Evolutionary conservation across 2,888 invertebrate species (phyloP).

Genomic region (Drosophila cyrtoloma): DNA sequence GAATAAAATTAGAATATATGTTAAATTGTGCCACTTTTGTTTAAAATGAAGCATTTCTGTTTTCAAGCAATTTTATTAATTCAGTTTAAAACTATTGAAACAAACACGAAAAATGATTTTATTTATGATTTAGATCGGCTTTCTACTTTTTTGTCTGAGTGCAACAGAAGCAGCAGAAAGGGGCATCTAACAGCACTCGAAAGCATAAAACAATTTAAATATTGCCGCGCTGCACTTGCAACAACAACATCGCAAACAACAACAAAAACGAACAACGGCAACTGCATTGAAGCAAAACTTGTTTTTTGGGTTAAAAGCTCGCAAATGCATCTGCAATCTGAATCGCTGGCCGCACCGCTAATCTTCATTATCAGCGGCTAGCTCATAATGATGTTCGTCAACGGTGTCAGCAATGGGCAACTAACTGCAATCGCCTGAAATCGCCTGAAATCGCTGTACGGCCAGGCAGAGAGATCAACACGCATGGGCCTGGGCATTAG

Average conservation of each 20-base stretch:
- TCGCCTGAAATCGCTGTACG: conserved; percentile 40
- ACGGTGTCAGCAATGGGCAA: conserved; percentile 81
- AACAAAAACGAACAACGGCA: conserved; percentile 30
- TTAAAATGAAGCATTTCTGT: background rate
- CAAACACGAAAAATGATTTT: rapidly evolving
- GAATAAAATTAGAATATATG: rapidly evolving
- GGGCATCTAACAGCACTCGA: conserved; percentile 69
- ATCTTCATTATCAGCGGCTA: conserved; percentile 70
- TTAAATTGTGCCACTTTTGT: background rate
- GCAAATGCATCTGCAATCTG: conserved; percentile 80
- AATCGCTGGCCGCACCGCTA: conserved; percentile 68
- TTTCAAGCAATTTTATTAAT: background rate
- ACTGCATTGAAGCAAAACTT: conserved; percentile 50
- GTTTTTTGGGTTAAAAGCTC: conserved; percentile 47
- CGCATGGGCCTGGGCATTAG: conserved; percentile 66
- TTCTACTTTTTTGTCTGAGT: background rate
- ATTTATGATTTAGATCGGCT: background rate
- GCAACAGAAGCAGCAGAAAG: conserved; percentile 8
- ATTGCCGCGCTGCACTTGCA: conserved; percentile 80
- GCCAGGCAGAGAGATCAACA: conserved; percentile 67
- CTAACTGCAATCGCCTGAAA: conserved; percentile 64
- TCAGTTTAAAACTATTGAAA: background rate
- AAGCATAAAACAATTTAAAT: conserved; percentile 83
- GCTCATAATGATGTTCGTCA: conserved; percentile 76
- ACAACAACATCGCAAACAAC: conserved; percentile 49